A percentile compares a stretch with the other conserved stretches of the same genome.
Evolutionary conservation across 2,888 invertebrate genomes (phyloP).

Genomic region (Cantharis lateralis): DNA sequence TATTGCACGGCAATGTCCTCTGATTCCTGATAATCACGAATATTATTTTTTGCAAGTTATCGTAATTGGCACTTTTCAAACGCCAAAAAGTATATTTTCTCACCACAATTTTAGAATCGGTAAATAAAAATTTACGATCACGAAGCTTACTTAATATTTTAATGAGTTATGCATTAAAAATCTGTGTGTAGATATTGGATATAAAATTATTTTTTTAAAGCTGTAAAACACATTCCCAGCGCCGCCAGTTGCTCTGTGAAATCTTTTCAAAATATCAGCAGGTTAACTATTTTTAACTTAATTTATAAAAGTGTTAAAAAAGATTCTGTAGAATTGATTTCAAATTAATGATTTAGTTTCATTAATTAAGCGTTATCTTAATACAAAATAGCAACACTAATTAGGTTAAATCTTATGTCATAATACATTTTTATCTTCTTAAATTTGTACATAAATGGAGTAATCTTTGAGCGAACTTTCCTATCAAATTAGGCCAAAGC

Average conservation of each 20-base stretch:
- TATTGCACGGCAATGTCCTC: not conserved
- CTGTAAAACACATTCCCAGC: not conserved
- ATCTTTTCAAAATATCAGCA: not conserved
- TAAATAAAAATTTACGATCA: not conserved
- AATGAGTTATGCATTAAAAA: not conserved
- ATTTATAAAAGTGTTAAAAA: not conserved
- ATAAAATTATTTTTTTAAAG: not conserved
- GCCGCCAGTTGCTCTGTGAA: not conserved
- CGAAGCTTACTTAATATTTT: not conserved
- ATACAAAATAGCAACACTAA: conserved; percentile 4
- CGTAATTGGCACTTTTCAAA: not conserved
- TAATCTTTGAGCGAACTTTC: conserved; percentile 10
- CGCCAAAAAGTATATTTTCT: not conserved
- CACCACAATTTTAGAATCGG: not conserved
- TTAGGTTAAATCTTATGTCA: conserved; percentile 9
- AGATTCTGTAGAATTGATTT: not conserved
- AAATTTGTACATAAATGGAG: conserved; percentile 7
- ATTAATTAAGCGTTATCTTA: not conserved
- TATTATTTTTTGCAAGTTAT: not conserved
- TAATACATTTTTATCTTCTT: not conserved
- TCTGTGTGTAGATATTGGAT: not conserved
- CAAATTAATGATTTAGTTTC: not conserved
- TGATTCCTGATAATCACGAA: not conserved
- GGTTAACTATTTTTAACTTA: not conserved
- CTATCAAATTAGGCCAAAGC: conserved; percentile 5